Conservation (phyloP, 1,140 invertebrate genomes). For the Macrostomum lignano region DNA sequence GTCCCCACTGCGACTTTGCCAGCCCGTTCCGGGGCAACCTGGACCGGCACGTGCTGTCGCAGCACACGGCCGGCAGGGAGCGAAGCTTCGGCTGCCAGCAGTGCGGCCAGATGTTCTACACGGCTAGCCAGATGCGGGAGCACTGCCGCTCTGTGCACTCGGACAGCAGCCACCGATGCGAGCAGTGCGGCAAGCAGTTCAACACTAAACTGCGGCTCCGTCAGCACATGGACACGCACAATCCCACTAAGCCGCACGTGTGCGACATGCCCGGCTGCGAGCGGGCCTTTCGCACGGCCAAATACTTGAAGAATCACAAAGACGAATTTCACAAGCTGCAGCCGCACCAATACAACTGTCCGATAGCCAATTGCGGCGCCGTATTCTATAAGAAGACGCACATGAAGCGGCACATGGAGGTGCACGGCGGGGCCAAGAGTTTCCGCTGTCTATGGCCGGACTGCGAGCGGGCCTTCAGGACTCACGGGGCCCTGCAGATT, state of each 20-base stretch:
- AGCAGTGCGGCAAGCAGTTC: constrained; percentile 1
- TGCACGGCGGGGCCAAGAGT: constrained; percentile 9
- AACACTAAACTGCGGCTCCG: constrained; percentile 5
- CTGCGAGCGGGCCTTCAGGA: constrained; percentile 17
- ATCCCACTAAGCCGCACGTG: constrained; percentile 5
- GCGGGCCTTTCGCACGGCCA: constrained; percentile 4
- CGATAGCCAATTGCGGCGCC: neutral
- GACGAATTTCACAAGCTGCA: constrained; percentile 6
- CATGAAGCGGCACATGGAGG: constrained; percentile 4
- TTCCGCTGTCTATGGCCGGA: constrained; percentile 14
- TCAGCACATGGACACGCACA: constrained; percentile 5
- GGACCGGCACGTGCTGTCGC: too few relatives aligned
- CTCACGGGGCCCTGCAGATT: constrained; percentile 35
- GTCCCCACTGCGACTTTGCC: too few relatives aligned
- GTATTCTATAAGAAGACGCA: constrained; percentile 5
- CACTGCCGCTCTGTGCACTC: too few relatives aligned
- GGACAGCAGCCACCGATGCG: constrained; percentile 3
- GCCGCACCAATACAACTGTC: constrained; percentile 4
- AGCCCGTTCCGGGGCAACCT: too few relatives aligned
- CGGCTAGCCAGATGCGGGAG: too few relatives aligned
- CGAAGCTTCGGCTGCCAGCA: too few relatives aligned
- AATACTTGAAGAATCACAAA: constrained; percentile 6
- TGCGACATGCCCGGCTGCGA: constrained; percentile 1
- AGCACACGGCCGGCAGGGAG: too few relatives aligned
- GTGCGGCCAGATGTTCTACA: too few relatives aligned